A percentile compares a stretch with the other conserved stretches of the same genome.
Evolutionary conservation across 1,140 invertebrate species (phyloP).

Genomic region (silkworm (Bombyx mori)): DNA sequence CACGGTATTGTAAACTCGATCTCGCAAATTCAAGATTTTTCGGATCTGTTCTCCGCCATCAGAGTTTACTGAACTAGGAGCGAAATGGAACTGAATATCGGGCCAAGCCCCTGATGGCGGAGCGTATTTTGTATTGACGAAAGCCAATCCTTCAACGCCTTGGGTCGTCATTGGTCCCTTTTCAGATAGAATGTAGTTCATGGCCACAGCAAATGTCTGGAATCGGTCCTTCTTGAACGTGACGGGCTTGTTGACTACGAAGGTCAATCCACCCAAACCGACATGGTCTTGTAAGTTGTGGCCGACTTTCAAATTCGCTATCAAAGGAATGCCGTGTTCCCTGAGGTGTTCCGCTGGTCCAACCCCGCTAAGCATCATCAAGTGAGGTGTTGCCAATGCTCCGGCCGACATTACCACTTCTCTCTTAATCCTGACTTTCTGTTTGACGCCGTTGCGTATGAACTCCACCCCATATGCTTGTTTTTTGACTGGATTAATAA

Average conservation of each 20-base stretch:
- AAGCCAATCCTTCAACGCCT: slow-evolving; percentile 86
- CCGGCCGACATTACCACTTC: slow-evolving; percentile 89
- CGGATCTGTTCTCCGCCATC: slow-evolving; percentile 83
- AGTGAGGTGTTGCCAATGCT: slow-evolving; percentile 83
- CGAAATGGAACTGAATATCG: slow-evolving; percentile 90
- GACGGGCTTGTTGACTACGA: slow-evolving; percentile 84
- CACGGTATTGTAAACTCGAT: slow-evolving; percentile 86
- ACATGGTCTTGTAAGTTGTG: slow-evolving; percentile 90
- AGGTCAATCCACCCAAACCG: slow-evolving; percentile 86
- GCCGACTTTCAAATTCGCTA: slow-evolving; percentile 84
- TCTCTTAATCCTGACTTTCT: slow-evolving; percentile 77
- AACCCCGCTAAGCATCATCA: slow-evolving; percentile 92
- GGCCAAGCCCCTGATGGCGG: slow-evolving; percentile 82
- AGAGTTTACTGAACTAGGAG: slow-evolving; percentile 85
- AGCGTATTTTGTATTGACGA: slow-evolving; percentile 88
- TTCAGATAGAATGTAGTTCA: slow-evolving; percentile 86
- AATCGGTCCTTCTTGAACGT: slow-evolving; percentile 84
- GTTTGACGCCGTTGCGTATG: slow-evolving; percentile 74
- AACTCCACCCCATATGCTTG: slow-evolving; percentile 84
- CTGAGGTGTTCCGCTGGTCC: slow-evolving; percentile 85
- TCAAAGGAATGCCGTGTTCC: slow-evolving; percentile 80
- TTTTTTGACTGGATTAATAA: slow-evolving; percentile 78
- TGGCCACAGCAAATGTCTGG: slow-evolving; percentile 81
- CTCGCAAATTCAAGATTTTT: slow-evolving; percentile 82
- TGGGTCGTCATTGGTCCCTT: slow-evolving; percentile 85